Conservation (phyloP, 2,888 invertebrate species). For the Psococerastis gibbosa region DNA sequence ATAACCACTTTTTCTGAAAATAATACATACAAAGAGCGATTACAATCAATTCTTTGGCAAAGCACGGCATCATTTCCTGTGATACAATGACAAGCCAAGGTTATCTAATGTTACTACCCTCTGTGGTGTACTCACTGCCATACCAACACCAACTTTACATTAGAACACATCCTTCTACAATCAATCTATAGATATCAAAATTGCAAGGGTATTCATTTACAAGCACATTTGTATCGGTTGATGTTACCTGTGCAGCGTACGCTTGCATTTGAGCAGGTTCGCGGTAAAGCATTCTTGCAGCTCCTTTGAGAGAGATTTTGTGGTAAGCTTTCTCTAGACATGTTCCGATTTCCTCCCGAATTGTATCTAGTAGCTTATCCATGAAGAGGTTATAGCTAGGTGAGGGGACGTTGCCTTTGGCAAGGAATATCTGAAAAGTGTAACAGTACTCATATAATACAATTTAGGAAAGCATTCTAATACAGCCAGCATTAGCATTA, state of each 20-base stretch:
- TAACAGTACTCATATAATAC: too few relatives aligned
- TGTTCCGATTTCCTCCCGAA: conserved; percentile 87
- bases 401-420: conserved; percentile 85
- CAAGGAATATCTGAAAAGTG: conserved; percentile 40
- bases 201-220: too few relatives aligned
- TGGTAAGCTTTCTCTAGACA: conserved; percentile 95
- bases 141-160: too few relatives aligned
- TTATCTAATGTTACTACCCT: too few relatives aligned
- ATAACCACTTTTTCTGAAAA: conserved; percentile 61
- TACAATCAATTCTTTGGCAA: too few relatives aligned
- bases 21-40: conserved; percentile 14
- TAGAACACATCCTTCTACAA: too few relatives aligned
- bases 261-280: conserved; percentile 56
- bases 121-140: too few relatives aligned
- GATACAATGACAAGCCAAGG: too few relatives aligned
- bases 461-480: too few relatives aligned
- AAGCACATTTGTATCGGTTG: background rate
- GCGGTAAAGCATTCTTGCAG: conserved; percentile 70
- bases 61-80: too few relatives aligned
- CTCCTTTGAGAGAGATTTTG: conserved; percentile 69
- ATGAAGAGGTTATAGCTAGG: conserved; percentile 92
- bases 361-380: conserved; percentile 86
- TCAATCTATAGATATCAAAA: too few relatives aligned
- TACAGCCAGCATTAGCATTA: too few relatives aligned
- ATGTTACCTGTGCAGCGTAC: conserved; percentile 54